A percentile compares a stretch with the other conserved stretches of the same genome.
Conservation (phyloP, 2,888 invertebrate genomes). For the Phyllotreta cruciferae region DNA sequence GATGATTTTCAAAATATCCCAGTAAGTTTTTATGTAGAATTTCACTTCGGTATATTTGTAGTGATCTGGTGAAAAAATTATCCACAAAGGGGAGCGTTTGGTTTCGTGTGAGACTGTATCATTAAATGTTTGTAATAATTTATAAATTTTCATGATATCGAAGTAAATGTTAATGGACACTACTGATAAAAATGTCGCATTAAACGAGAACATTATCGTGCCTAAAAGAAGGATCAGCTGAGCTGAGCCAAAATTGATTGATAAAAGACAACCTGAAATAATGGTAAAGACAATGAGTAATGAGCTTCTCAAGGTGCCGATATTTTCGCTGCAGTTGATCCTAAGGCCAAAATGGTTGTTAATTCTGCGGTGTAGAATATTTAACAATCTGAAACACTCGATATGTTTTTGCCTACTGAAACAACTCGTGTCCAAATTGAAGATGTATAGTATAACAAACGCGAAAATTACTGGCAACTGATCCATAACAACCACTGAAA, state of each 20-base stretch:
- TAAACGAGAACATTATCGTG: not conserved
- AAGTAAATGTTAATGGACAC: not conserved
- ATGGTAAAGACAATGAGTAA: not conserved
- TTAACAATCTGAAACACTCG: too few species aligned
- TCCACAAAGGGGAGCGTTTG: not conserved
- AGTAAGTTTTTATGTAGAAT: constrained; percentile 1
- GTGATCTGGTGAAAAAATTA: not conserved
- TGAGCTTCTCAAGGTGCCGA: not conserved
- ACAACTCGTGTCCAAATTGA: too few species aligned
- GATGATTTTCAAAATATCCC: constrained; percentile 5
- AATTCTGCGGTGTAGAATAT: not conserved
- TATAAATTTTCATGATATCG: constrained; percentile 1
- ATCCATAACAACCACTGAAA: too few species aligned
- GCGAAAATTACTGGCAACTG: too few species aligned
- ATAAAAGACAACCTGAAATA: not conserved
- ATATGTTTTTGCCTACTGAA: too few species aligned
- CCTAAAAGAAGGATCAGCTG: not conserved
- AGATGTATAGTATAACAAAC: too few species aligned
- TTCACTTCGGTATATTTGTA: not conserved
- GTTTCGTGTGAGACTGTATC: not conserved
- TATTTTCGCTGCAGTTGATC: not conserved
- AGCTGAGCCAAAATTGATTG: not conserved
- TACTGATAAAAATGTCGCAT: not conserved
- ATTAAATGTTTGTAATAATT: not conserved
- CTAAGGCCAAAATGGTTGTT: not conserved